phyloP scores from a whole-genome alignment of 2,888 invertebrate genomes.

The Cephus rjabovi region DNA sequence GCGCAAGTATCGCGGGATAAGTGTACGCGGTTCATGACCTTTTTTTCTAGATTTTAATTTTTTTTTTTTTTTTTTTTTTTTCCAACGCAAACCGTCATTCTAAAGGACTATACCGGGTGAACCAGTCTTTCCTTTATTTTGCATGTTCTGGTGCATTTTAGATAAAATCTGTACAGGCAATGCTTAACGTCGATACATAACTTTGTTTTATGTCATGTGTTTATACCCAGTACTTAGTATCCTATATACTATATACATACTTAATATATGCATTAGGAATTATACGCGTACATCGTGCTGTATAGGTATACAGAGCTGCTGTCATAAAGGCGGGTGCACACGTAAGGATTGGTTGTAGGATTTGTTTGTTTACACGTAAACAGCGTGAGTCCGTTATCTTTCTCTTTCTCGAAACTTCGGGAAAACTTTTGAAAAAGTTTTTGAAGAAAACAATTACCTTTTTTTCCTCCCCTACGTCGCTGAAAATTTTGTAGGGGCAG shows the following conservation, averaged over 20 bases:
- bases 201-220: not conserved
- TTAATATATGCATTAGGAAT: too few relatives aligned
- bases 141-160: not conserved
- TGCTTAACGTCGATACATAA: not conserved
- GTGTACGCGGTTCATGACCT: too few relatives aligned
- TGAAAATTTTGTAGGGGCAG: not conserved
- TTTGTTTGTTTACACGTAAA: not conserved
- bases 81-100: not conserved
- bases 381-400: not conserved
- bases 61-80: too few relatives aligned
- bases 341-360: not conserved
- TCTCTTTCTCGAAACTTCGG: not conserved
- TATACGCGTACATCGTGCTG: not conserved
- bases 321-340: not conserved
- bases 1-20: too few relatives aligned
- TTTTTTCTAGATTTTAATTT: not conserved
- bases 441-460: not conserved
- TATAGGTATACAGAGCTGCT: not conserved
- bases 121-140: not conserved
- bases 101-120: not conserved
- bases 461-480: too few relatives aligned
- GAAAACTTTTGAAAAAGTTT: not conserved
- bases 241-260: not conserved
- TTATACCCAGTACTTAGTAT: not conserved
- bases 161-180: not conserved